These are phyloP conservation scores for Ferrisia virgata DNA, from an alignment of 2,888 invertebrate genomes.

Conservation along the genomic window DNA sequence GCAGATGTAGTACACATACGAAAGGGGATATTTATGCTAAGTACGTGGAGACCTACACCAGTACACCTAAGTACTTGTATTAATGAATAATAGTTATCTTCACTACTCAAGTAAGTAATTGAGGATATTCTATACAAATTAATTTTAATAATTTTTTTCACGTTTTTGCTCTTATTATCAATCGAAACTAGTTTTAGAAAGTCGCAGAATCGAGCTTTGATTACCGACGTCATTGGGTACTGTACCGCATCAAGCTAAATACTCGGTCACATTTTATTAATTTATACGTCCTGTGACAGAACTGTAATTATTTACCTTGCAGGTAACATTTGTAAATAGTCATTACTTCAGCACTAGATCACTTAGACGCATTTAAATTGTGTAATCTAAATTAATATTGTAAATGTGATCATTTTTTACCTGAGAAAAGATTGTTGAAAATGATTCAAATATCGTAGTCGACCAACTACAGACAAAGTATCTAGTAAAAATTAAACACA, in stretches of 20 bases:
- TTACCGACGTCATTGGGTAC: neutral
- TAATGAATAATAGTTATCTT: neutral
- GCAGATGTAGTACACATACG: too few species aligned
- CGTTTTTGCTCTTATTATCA: neutral
- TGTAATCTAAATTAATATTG: neutral
- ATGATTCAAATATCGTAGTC: neutral
- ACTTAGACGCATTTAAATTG: neutral
- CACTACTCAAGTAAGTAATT: neutral
- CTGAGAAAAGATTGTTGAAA: neutral
- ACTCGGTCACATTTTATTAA: slow-evolving; percentile 12
- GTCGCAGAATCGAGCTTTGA: neutral
- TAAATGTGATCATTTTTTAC: neutral
- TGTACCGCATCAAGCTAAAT: neutral
- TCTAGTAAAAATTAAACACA: neutral
- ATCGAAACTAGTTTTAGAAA: slow-evolving; percentile 18
- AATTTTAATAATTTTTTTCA: neutral
- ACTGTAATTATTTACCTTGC: slow-evolving; percentile 2
- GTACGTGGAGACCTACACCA: too few species aligned
- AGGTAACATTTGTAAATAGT: neutral
- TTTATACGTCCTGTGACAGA: neutral
- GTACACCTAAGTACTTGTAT: too few species aligned
- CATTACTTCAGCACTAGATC: slow-evolving; percentile 2
- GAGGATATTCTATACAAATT: neutral
- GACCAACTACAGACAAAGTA: neutral
- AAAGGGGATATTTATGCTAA: too few species aligned